These are phyloP conservation scores for Cybosia mesomella DNA, from an alignment of 2,888 invertebrate genomes.

Conservation along the genomic window DNA sequence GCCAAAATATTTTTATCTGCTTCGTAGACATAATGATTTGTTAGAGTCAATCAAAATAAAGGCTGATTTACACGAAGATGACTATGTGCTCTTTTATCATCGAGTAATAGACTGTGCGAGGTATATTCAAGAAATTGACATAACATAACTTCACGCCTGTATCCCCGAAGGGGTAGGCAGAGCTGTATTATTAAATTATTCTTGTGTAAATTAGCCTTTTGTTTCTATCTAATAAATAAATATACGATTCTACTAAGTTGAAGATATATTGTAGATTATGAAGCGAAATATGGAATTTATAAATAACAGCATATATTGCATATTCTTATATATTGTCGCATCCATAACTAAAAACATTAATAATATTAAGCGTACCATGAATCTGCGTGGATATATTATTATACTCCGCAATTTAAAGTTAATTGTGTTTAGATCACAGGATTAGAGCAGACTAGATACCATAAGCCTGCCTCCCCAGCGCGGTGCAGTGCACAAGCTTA, in stretches of 20 bases:
- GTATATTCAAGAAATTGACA: neutral
- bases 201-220: constrained; percentile 1
- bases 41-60: neutral
- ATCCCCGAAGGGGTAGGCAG: too few species aligned
- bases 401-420: too few species aligned
- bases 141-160: too few species aligned
- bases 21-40: constrained; percentile 14
- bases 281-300: constrained; percentile 18
- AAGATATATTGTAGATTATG: constrained; percentile 22
- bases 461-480: too few species aligned
- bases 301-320: neutral
- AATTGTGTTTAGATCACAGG: too few species aligned
- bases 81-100: neutral
- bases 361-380: neutral
- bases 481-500: too few species aligned
- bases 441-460: too few species aligned
- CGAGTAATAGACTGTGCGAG: neutral
- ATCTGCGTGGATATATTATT: too few species aligned
- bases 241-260: constrained; percentile 27
- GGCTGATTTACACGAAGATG: neutral
- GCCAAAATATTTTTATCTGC: constrained; percentile 16
- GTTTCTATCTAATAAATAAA: constrained; percentile 19
- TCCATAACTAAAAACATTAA: too few species aligned
- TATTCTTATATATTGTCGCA: too few species aligned
- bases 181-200: too few species aligned